Evolutionary conservation across 2,113 vertebrate species (phyloP).

Genomic region (Empidonax alnorum): DNA sequence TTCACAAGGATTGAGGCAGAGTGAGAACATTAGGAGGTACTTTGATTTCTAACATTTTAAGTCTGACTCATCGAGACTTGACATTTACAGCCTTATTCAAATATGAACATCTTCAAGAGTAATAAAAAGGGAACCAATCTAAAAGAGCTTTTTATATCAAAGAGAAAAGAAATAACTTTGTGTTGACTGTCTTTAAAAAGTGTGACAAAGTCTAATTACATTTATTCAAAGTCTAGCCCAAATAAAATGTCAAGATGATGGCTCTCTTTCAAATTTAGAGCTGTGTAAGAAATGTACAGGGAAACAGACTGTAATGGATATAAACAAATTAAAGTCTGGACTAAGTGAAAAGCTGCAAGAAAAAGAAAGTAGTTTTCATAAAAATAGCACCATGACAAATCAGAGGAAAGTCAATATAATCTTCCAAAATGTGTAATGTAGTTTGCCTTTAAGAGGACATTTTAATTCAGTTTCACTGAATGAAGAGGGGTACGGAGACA

Average conservation of each 20-base stretch:
- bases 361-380: not conserved
- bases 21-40: not conserved
- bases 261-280: not conserved
- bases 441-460: not conserved
- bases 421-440: not conserved
- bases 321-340: conserved; percentile 4
- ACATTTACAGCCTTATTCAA: conserved; percentile 38
- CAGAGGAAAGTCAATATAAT: not conserved
- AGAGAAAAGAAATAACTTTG: conserved; percentile 26
- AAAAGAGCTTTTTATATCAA: conserved; percentile 27
- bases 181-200: conserved; percentile 32
- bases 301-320: not conserved
- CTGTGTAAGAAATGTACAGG: not conserved
- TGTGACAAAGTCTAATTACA: conserved; percentile 14
- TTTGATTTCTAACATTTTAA: conserved; percentile 36
- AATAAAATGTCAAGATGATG: conserved; percentile 53
- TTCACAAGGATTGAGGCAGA: not conserved
- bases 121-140: conserved; percentile 14
- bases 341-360: not conserved
- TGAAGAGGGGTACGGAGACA: not conserved
- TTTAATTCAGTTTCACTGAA: not conserved
- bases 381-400: not conserved
- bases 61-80: conserved; percentile 25
- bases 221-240: conserved; percentile 35
- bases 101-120: not conserved